Evolutionary conservation across 2,113 vertebrate species (phyloP).

Genomic region (Falco punctatus): DNA sequence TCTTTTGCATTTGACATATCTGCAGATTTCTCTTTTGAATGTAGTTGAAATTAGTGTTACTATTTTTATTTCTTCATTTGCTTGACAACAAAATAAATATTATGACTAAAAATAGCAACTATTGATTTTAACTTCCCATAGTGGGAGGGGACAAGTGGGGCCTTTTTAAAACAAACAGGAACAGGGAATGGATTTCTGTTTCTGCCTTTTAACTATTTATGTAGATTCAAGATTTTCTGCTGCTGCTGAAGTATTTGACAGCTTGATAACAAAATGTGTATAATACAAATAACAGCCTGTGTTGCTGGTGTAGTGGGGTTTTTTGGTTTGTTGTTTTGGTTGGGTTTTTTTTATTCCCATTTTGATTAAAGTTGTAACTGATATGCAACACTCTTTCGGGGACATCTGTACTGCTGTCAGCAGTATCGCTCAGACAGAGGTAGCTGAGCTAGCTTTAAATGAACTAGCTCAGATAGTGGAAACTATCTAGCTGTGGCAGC

Average conservation of each 20-base stretch:
- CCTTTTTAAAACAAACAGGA: constrained; percentile 20
- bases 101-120: constrained; percentile 33
- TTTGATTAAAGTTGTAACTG: constrained; percentile 14
- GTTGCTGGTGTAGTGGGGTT: not conserved
- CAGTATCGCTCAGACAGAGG: not conserved
- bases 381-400: not conserved
- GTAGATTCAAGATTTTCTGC: constrained; percentile 9
- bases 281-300: constrained; percentile 58
- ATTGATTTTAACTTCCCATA: constrained; percentile 33
- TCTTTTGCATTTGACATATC: not conserved
- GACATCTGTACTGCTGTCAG: constrained; percentile 14
- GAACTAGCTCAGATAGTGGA: not conserved
- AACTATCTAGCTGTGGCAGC: not conserved
- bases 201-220: constrained; percentile 36
- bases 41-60: not conserved
- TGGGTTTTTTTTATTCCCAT: not conserved
- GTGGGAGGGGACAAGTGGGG: not conserved
- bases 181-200: not conserved
- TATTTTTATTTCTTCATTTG: constrained; percentile 36
- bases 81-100: constrained; percentile 9
- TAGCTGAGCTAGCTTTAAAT: not conserved
- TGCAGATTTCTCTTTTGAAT: not conserved
- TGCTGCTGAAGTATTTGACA: constrained; percentile 37
- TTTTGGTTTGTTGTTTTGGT: not conserved
- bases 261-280: constrained; percentile 38